Evolutionary conservation across 1,140 invertebrate genomes (phyloP), one percentile per base, ranked within the genome.

Genomic region (Drosophila aff.): DNA sequence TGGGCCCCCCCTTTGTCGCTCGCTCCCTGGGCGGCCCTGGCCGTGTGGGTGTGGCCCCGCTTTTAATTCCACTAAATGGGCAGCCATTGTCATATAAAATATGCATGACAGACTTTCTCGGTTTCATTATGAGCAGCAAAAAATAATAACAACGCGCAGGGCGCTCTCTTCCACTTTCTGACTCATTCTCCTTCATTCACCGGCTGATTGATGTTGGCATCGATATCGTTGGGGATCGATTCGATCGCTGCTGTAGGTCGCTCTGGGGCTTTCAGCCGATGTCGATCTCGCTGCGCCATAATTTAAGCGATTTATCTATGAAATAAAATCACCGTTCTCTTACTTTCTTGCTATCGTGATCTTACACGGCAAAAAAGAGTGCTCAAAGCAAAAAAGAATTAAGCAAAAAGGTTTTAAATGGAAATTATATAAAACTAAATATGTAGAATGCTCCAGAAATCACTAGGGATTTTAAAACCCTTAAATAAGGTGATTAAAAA

Each of bases 281-380:
- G 86, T 74, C 49, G 67, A 73, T 73, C 71, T 52, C 15, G 79
- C 74, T 82, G 82, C 86, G 89, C 84, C 85, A 91, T 91, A 91
- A 91, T 91, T 91, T 91, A 91, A 90, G 90, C 84, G 85, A 79
- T 90, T 91, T 91, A 91, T 91, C 84, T 91, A 89, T 85, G 84
- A 92, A 91, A 91, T 76, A 79, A 85, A 91, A 91, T 91, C 89
- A 92, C 67, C 81, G 90, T 76, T 90, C 73, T 61, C 21, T 55
- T 64, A 67, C 79, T 74, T 78, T 78, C 83, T 76, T 57, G 47
- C 23, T 16, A 40, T 52, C 26, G 46, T 38, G 18, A 8, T 36
- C 44, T 16, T 43, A 63, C 47, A 75, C 67, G 10, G 31, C 3
- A 2, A 13, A 13, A 13, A 67, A 38, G n/a, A 8, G 2, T 15